Base-by-base conservation (phyloP, 2,888 invertebrate genomes). In the Synanthedon myopaeformis region DNA sequence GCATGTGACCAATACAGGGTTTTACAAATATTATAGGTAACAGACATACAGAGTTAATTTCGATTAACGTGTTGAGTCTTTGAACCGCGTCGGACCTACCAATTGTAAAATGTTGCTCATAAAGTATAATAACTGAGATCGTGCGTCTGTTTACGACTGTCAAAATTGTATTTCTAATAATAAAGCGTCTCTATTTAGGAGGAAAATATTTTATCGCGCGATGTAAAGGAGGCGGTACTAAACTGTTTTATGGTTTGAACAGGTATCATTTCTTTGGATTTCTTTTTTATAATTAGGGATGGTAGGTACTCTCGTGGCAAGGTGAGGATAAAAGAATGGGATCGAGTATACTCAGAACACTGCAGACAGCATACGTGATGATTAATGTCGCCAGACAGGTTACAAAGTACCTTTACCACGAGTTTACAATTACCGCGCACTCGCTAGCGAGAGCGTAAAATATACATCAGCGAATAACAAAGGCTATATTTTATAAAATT, bases 111-210 rank as follows among this genome's bases (percentile, higher is more conserved):
- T 78, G 78, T 71, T 60, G 64, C 71, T 82, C 82, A 77, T 84
- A 83, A 84, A 83, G 73, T 63, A 67, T 74, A 74, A 81, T 79
- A 78, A 82, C 82, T 82, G 79, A 81, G 73, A 62, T 56, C 70
- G 72, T 70, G 76, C 74, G 67, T 69, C 73, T 72, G 68, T 84
- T 85, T 85, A 85, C 73, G 81, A 79, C 81, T 72, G 76, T 82
- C 80, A 78, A 84, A 85, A 85, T 79, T 78, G 80, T 83, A 82
- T 84, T 81, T 78, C 83, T 83, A 83, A 84, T 82, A 85, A 83
- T 83, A 86, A 86, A 86, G 83, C 73, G 79, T 79, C 84, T 83
- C 82, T 83, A 84, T 84, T 83, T 79, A 72, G 79, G 74, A 72
- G 75, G 74, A 71, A 79, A 73, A 79, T 81, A 82, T 82, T 85